Evolutionary conservation across 2,888 invertebrate genomes (phyloP).

Genomic region (Ceriagrion tenellum): DNA sequence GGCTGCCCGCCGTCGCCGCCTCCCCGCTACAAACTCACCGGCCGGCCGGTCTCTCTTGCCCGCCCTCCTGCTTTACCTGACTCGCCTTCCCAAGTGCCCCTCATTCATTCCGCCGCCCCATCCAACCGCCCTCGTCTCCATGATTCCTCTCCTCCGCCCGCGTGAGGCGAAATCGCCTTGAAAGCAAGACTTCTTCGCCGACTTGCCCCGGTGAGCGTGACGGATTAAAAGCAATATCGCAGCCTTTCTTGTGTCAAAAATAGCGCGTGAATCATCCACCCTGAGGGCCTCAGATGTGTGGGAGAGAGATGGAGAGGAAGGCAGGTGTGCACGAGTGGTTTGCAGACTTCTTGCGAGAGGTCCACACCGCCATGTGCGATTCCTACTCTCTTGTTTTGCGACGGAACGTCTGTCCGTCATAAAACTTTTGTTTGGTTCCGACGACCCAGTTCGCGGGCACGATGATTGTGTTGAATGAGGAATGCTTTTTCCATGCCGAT

Average conservation of each 20-base stretch:
- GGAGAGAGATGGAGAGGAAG: background rate
- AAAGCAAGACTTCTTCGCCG: background rate
- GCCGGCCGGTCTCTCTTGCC: background rate
- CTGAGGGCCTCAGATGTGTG: background rate
- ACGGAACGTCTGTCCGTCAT: conserved; percentile 2
- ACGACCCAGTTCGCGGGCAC: background rate
- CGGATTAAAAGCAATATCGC: conserved; percentile 22
- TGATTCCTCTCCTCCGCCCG: background rate
- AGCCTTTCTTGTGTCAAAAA: conserved; percentile 28
- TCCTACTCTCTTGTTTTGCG: background rate
- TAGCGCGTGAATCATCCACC: conserved; percentile 8
- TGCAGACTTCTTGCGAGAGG: background rate
- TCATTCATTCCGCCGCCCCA: conserved; percentile 16
- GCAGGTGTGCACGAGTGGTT: background rate
- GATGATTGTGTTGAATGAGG: background rate
- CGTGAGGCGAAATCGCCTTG: conserved; percentile 19
- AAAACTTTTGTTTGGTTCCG: conserved; percentile 18
- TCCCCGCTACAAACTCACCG: background rate
- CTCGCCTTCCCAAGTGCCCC: conserved; percentile 20
- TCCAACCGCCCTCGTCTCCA: background rate
- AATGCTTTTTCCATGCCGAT: conserved; percentile 31
- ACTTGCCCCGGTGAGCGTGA: conserved; percentile 5
- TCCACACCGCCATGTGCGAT: background rate
- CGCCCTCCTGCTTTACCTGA: background rate
- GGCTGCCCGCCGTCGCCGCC: background rate